Conservation (phyloP, 2,797 vertebrate genomes). For the Allobates femoralis region DNA sequence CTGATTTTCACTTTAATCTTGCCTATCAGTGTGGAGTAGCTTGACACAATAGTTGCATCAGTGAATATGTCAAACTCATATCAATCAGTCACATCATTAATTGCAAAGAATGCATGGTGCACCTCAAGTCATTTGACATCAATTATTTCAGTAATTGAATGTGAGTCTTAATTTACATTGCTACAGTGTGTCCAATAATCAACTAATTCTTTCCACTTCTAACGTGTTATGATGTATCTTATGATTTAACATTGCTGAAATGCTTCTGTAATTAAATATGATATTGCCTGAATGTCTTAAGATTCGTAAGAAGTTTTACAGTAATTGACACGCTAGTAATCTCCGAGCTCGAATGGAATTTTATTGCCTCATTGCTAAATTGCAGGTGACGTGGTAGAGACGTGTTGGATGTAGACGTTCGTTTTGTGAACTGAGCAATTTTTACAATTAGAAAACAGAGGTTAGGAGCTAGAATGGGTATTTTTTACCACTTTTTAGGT, state of each 20-base stretch:
- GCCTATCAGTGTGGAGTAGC: neutral
- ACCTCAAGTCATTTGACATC: slow-evolving; percentile 63
- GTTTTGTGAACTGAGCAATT: neutral
- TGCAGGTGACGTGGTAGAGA: slow-evolving; percentile 25
- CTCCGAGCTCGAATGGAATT: slow-evolving; percentile 45
- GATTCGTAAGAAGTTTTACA: slow-evolving; percentile 43
- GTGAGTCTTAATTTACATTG: slow-evolving; percentile 63
- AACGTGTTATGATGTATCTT: slow-evolving; percentile 55
- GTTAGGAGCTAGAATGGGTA: neutral
- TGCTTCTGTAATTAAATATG: slow-evolving; percentile 59
- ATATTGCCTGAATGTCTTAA: slow-evolving; percentile 50
- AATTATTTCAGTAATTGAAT: slow-evolving; percentile 63
- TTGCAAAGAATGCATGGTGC: slow-evolving; percentile 59
- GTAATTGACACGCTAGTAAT: slow-evolving; percentile 44
- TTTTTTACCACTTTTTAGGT: neutral
- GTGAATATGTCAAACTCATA: slow-evolving; percentile 53
- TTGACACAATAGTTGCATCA: slow-evolving; percentile 19
- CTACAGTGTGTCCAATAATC: slow-evolving; percentile 60
- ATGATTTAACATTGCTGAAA: slow-evolving; percentile 56
- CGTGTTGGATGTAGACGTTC: neutral
- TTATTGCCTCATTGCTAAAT: slow-evolving; percentile 31
- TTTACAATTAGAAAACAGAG: neutral
- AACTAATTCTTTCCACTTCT: slow-evolving; percentile 57
- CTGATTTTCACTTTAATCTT: neutral
- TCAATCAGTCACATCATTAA: slow-evolving; percentile 57